These are phyloP conservation scores for Allygus modestus DNA, from an alignment of 2,888 invertebrate species.

Conservation along the genomic window DNA sequence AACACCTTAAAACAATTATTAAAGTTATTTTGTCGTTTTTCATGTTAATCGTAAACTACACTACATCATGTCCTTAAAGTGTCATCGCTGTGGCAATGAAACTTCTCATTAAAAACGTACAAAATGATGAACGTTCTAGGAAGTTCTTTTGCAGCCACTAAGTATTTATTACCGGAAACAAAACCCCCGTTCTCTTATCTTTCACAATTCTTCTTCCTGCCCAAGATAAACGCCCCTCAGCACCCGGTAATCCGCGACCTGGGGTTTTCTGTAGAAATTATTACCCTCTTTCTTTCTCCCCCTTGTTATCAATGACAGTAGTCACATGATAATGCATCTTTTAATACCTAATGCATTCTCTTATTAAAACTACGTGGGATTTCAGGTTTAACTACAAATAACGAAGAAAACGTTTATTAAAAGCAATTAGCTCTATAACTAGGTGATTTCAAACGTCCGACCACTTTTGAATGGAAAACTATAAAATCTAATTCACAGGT, in stretches of 20 bases:
- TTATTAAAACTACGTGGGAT: too few relatives aligned
- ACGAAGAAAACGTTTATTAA: too few relatives aligned
- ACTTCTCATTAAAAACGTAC: constrained; percentile 25
- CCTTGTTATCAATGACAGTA: not conserved
- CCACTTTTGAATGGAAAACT: too few relatives aligned
- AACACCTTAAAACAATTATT: too few relatives aligned
- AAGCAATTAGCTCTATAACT: too few relatives aligned
- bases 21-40: too few relatives aligned
- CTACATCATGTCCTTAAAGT: too few relatives aligned
- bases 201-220: constrained; percentile 21
- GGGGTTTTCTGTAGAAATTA: constrained; percentile 29
- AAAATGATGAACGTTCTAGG: not conserved
- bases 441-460: too few relatives aligned
- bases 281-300: not conserved
- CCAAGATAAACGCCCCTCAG: constrained; percentile 25
- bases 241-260: constrained; percentile 5
- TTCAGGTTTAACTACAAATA: too few relatives aligned
- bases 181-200: constrained; percentile 35
- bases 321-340: not conserved
- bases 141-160: constrained; percentile 10
- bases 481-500: too few relatives aligned
- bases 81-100: constrained; percentile 21
- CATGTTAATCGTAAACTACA: too few relatives aligned
- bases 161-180: constrained; percentile 45
- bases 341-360: too few relatives aligned